Evolutionary conservation across 1,140 invertebrate genomes (phyloP).

Genomic region (Meloidogyne chitwoodi): DNA sequence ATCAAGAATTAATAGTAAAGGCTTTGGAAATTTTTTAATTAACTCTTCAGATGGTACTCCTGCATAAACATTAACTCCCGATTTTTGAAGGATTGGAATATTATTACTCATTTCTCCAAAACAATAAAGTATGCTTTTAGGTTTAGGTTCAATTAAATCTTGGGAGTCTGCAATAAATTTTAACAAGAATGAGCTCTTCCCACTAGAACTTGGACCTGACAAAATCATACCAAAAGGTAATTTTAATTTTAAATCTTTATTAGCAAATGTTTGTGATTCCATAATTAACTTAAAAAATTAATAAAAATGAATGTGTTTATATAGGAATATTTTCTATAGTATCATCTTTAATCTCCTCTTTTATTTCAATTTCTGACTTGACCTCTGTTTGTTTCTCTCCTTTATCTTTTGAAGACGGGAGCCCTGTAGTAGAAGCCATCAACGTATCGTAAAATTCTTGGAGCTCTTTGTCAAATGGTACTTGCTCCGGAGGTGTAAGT

Average conservation of each 20-base stretch:
- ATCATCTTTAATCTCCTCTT: neutral
- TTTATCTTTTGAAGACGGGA: no score
- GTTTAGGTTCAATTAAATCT: neutral
- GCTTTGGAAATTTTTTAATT: neutral
- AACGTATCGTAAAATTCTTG: neutral
- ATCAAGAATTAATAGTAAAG: no score
- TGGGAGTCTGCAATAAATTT: constrained; percentile 20
- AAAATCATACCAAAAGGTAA: no score
- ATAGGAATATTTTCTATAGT: neutral
- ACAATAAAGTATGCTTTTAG: neutral
- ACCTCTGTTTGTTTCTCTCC: no score
- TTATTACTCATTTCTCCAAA: no score
- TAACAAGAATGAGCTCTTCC: constrained; percentile 11
- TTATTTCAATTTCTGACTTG: neutral
- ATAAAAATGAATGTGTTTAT: no score
- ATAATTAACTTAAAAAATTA: neutral
- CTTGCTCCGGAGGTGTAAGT: neutral
- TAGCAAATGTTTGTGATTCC: no score
- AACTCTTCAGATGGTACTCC: constrained; percentile 12
- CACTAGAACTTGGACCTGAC: no score
- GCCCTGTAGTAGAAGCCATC: neutral
- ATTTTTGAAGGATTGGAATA: constrained; percentile 15
- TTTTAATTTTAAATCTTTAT: no score
- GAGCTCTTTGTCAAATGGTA: no score
- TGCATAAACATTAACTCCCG: constrained; percentile 11